Conservation (phyloP, 2,797 vertebrate species). For the Pyrocephalus nanus region DNA sequence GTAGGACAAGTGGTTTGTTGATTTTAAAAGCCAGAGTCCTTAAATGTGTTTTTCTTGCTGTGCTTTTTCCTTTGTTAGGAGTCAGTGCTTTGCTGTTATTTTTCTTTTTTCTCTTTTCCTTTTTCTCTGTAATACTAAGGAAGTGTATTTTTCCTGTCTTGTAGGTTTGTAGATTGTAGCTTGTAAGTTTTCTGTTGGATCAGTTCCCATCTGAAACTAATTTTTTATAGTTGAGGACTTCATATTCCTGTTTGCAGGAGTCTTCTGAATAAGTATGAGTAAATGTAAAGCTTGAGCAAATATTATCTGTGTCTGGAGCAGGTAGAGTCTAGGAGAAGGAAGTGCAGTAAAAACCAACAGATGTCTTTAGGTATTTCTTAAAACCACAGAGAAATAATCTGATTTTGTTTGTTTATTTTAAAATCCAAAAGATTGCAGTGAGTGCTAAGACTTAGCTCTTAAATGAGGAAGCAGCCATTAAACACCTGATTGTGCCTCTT, state of each 20-base stretch:
- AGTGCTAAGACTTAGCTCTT: neutral
- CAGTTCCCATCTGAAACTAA: neutral
- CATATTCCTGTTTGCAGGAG: neutral
- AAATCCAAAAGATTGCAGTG: neutral
- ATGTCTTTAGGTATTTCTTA: neutral
- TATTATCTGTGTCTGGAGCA: neutral
- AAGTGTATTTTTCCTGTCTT: neutral
- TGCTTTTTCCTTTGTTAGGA: neutral
- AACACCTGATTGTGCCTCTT: neutral
- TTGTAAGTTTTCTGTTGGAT: neutral
- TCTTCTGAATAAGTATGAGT: neutral
- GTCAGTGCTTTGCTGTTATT: neutral
- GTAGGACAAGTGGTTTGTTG: neutral
- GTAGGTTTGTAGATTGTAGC: neutral
- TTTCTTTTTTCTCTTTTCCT: too few relatives aligned
- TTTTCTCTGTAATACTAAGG: neutral
- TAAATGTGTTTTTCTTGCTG: neutral
- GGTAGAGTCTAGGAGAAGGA: neutral
- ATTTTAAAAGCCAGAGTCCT: neutral
- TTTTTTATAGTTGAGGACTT: neutral
- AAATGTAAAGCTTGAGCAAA: neutral
- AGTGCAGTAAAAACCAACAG: neutral
- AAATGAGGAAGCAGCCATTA: neutral
- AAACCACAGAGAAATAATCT: neutral
- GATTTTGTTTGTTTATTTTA: neutral